Percentiles rank a stretch among this genome's conserved stretches.
Evolutionary conservation across 2,113 vertebrate species (phyloP).

Genomic region (Cettia cetti): DNA sequence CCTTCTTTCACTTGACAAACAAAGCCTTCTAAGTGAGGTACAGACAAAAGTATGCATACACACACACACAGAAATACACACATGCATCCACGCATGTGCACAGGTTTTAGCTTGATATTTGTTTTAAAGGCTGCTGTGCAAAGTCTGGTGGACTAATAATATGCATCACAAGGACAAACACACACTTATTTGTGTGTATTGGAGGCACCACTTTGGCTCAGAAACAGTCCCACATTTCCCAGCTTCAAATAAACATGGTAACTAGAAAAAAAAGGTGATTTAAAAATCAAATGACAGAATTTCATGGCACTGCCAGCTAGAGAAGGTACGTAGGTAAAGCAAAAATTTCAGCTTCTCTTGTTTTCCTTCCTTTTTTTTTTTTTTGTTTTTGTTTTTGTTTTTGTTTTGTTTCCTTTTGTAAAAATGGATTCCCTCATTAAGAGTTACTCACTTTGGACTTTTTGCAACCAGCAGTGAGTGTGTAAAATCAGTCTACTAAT

Average conservation of each 20-base stretch:
- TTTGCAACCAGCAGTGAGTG: background rate
- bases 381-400: too few species aligned
- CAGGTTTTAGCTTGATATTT: background rate
- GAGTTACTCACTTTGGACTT: background rate
- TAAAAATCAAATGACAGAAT: background rate
- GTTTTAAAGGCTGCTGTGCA: background rate
- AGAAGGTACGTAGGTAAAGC: background rate
- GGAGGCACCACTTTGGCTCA: background rate
- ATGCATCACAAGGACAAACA: background rate
- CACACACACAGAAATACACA: background rate
- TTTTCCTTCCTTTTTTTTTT: background rate
- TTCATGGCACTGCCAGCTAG: background rate
- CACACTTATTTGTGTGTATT: background rate
- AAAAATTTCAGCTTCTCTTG: background rate
- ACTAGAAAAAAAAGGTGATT: background rate
- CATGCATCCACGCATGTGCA: background rate
- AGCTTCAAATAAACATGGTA: background rate
- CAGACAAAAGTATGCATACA: accelerated
- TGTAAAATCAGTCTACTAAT: background rate
- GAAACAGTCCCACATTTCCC: background rate
- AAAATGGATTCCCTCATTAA: background rate
- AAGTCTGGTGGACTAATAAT: background rate
- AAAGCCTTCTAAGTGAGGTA: background rate
- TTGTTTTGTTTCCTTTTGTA: background rate
- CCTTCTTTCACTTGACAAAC: background rate